A percentile compares a stretch with the other conserved stretches of the same genome.
phyloP scores from a whole-genome alignment of 30 jellyfish, hydroid and myxozoan species.

The Turritopsis dohrnii region DNA sequence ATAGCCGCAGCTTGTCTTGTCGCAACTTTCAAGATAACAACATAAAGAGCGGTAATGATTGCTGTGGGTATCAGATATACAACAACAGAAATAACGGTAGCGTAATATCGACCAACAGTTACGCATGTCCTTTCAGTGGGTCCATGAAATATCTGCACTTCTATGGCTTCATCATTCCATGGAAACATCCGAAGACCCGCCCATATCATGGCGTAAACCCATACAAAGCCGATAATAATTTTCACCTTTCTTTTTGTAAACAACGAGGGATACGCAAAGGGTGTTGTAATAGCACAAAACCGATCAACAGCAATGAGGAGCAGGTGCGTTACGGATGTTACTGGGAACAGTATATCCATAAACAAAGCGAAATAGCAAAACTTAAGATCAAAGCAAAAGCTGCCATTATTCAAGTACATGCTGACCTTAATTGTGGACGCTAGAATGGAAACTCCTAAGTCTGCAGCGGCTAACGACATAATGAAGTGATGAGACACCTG shows the following conservation, averaged over 20 bases:
- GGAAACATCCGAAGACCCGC: constrained; percentile 25
- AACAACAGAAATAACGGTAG: not conserved
- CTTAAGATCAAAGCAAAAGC: constrained; percentile 1
- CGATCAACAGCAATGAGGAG: constrained; percentile 30
- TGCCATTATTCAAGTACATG: constrained; percentile 7
- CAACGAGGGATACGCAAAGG: constrained; percentile 4
- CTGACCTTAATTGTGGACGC: constrained; percentile 2
- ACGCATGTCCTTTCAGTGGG: too few species aligned
- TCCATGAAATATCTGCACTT: too few species aligned
- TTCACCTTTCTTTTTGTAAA: constrained; percentile 19
- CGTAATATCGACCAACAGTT: too few species aligned
- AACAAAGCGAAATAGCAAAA: not conserved
- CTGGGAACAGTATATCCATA: constrained; percentile 25
- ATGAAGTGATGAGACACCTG: constrained; percentile 16
- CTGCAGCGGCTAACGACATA: constrained; percentile 31
- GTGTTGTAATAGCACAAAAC: constrained; percentile 20
- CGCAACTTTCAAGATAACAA: not conserved
- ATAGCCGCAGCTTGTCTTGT: too few species aligned
- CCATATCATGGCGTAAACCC: too few species aligned
- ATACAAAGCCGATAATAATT: not conserved
- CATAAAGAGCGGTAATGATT: not conserved
- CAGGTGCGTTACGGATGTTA: constrained; percentile 7
- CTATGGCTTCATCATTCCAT: constrained; percentile 3
- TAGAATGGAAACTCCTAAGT: constrained; percentile 20
- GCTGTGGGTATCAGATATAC: not conserved